phyloP scores from a whole-genome alignment of 2,113 vertebrate genomes.

The Psophia crepitans region DNA sequence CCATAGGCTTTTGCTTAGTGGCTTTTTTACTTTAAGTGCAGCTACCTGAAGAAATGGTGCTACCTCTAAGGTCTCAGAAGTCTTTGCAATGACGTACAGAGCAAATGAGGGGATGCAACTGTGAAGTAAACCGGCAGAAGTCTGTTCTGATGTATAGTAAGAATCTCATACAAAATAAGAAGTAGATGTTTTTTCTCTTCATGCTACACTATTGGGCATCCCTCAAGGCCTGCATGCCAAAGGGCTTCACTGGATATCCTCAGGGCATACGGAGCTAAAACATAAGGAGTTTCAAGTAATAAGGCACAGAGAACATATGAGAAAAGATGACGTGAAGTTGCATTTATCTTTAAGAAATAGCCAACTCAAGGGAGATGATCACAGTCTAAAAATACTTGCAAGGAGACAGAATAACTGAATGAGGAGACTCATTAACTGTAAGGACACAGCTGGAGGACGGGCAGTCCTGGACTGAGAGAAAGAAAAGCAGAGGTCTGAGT shows the following conservation, averaged over 20 bases:
- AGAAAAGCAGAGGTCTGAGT: not conserved
- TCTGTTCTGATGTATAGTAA: not conserved
- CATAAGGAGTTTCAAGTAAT: not conserved
- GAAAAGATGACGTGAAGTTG: not conserved
- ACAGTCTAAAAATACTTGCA: conserved; percentile 55
- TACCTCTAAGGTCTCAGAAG: not conserved
- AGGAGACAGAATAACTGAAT: conserved; percentile 34
- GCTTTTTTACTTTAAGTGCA: not conserved
- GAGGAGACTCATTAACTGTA: conserved; percentile 28
- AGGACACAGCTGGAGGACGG: not conserved
- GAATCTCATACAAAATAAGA: not conserved
- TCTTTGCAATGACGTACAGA: not conserved
- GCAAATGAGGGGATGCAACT: not conserved
- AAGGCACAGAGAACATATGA: not conserved
- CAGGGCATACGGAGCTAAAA: not conserved
- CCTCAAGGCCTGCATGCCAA: not conserved
- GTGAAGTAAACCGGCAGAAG: not conserved
- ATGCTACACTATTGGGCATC: not conserved
- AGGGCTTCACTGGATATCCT: not conserved
- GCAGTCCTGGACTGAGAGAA: not conserved
- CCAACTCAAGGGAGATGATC: conserved; percentile 3
- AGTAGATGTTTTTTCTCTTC: not conserved
- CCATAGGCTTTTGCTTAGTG: not conserved
- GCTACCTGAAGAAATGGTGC: not conserved
- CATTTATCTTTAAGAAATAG: conserved; percentile 50